Conservation (phyloP, 2,888 invertebrate species). For the Cataglyphis rosenhaueri region DNA sequence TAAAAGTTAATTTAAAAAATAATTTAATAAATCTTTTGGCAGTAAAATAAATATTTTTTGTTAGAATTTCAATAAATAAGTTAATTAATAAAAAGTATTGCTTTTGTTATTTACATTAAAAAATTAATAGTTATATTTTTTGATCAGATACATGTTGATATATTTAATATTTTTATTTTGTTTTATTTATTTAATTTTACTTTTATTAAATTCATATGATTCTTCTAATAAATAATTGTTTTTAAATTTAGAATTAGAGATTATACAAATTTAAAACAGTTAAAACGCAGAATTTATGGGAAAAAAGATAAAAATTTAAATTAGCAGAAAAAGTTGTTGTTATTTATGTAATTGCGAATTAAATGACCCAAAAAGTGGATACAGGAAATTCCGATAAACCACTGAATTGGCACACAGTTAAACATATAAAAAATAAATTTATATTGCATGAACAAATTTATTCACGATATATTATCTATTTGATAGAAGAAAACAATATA, state of each 20-base stretch:
- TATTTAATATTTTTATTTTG: background rate
- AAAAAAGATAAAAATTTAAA: slow-evolving; percentile 55
- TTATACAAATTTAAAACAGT: background rate
- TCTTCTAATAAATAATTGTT: background rate
- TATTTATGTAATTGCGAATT: slow-evolving; percentile 61
- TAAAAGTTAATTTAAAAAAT: background rate
- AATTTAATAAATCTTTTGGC: background rate
- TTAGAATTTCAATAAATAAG: background rate
- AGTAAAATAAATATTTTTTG: background rate
- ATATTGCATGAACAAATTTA: background rate
- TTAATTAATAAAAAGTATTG: background rate
- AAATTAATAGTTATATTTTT: background rate
- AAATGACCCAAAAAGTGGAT: slow-evolving; percentile 58
- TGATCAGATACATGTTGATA: background rate
- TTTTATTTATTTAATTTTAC: background rate
- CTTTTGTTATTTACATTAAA: background rate
- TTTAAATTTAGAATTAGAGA: background rate
- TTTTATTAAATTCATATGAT: background rate
- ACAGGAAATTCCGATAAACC: slow-evolving; percentile 53
- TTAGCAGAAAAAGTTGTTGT: slow-evolving; percentile 53
- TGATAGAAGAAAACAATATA: background rate
- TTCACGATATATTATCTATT: background rate
- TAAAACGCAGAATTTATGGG: background rate
- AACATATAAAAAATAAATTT: slow-evolving; percentile 18
- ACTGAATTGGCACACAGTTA: background rate